Conservation (phyloP, 2,797 vertebrate genomes). For the Phrynocephalus guinanensis region DNA sequence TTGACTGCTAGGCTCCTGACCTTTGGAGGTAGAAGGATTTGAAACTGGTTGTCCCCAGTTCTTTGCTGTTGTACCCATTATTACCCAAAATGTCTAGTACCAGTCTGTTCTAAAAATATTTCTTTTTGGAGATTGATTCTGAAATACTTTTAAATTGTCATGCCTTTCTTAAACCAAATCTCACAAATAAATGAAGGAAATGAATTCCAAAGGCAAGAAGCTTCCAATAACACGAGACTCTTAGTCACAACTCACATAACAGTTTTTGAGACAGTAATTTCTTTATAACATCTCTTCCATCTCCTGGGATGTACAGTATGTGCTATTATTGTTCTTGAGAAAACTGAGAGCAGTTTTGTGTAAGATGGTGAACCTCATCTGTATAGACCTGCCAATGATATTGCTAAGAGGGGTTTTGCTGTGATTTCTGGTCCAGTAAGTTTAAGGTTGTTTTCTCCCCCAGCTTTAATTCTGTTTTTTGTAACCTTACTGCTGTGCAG, state of each 20-base stretch:
- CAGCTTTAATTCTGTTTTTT: not conserved
- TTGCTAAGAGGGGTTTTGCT: not conserved
- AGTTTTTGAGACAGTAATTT: not conserved
- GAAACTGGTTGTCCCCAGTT: not conserved
- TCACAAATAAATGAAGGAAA: not conserved
- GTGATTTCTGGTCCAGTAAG: not conserved
- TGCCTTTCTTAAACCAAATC: not conserved
- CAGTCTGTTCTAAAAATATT: conserved; percentile 24
- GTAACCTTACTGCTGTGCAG: not conserved
- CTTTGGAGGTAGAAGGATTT: conserved; percentile 7
- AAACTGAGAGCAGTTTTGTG: not conserved
- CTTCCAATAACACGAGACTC: not conserved
- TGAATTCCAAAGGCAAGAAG: not conserved
- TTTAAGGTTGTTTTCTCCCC: conserved; percentile 5
- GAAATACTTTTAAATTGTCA: not conserved
- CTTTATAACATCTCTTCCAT: not conserved
- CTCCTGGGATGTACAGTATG: not conserved
- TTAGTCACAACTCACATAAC: not conserved
- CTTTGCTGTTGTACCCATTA: not conserved
- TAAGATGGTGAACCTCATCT: not conserved
- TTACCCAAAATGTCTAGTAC: not conserved
- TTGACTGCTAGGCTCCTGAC: conserved; percentile 1
- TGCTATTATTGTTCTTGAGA: not conserved
- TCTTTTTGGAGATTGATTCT: conserved; percentile 20
- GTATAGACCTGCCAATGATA: not conserved